Evolutionary conservation across 2,113 vertebrate genomes (phyloP).

Genomic region (Paedocypris sp.): DNA sequence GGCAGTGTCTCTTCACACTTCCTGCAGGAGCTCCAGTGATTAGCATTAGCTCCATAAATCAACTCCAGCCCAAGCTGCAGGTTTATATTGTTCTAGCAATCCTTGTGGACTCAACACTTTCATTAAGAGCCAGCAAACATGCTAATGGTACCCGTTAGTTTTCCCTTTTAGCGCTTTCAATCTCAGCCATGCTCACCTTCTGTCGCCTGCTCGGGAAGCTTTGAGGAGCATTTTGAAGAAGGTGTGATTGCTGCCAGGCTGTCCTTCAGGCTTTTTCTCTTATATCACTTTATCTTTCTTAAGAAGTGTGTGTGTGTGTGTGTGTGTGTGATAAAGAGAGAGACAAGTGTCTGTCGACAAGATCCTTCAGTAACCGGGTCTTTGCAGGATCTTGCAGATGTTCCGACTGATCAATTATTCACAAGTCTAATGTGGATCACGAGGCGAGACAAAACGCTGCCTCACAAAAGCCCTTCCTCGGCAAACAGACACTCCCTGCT

Average conservation of each 20-base stretch:
- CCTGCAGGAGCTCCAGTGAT: background rate
- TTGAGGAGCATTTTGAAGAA: background rate
- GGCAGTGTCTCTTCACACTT: slow-evolving; percentile 24
- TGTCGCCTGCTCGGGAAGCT: background rate
- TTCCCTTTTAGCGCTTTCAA: slow-evolving; percentile 5
- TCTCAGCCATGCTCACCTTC: background rate
- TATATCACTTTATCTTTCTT: too few relatives aligned
- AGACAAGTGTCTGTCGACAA: too few relatives aligned
- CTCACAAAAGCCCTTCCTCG: background rate
- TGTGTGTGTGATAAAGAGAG: too few relatives aligned
- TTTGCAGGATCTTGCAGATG: slow-evolving; percentile 3
- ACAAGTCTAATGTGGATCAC: slow-evolving; percentile 7
- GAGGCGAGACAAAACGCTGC: slow-evolving; percentile 18
- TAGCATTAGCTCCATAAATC: slow-evolving; percentile 15
- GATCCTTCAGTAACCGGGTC: background rate
- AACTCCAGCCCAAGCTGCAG: slow-evolving; percentile 2
- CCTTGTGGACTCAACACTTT: slow-evolving; percentile 1
- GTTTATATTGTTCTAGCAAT: background rate
- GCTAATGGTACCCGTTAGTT: too few relatives aligned
- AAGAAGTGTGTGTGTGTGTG: too few relatives aligned
- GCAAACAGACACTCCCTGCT: background rate
- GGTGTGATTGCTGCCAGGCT: background rate
- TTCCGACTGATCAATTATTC: slow-evolving; percentile 33
- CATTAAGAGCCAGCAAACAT: slow-evolving; percentile 14
- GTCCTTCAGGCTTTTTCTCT: too few relatives aligned